Percentiles rank a stretch among this genome's conserved stretches.
phyloP scores from a whole-genome alignment of 1,140 invertebrate genomes.

The Hylaeus volcanicus region DNA sequence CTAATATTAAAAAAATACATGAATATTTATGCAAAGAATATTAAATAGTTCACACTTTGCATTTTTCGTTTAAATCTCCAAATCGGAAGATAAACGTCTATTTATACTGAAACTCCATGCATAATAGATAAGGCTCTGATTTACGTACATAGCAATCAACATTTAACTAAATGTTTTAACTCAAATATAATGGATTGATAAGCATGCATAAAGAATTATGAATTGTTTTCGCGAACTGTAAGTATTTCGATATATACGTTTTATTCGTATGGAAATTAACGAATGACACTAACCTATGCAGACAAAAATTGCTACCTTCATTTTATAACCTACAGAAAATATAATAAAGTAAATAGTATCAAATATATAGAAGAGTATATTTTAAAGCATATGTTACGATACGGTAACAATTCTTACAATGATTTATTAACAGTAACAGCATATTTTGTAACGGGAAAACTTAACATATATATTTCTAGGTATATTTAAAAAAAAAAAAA shows the following conservation, averaged over 20 bases:
- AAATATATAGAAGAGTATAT: neutral
- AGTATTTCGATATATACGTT: neutral
- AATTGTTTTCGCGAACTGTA: neutral
- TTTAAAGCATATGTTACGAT: no score
- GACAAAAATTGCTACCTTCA: neutral
- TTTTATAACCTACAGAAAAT: neutral
- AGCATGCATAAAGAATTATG: neutral
- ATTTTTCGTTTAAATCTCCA: slow-evolving; percentile 10
- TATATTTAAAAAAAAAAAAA: neutral
- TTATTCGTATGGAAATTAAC: neutral
- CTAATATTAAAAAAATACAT: neutral
- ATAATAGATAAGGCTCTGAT: slow-evolving; percentile 50
- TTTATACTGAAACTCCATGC: slow-evolving; percentile 50
- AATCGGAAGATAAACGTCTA: slow-evolving; percentile 58
- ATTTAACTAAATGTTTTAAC: slow-evolving; percentile 16
- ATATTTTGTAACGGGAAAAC: no score
- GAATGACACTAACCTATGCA: neutral
- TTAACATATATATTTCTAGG: neutral
- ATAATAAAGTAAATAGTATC: neutral
- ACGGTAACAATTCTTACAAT: no score
- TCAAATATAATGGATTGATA: neutral
- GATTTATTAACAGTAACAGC: no score
- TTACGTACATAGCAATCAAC: slow-evolving; percentile 9
- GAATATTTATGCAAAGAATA: neutral
- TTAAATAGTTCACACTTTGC: slow-evolving; percentile 9